phyloP scores from a whole-genome alignment of 2,113 vertebrate genomes.

The Jacana jacana region DNA sequence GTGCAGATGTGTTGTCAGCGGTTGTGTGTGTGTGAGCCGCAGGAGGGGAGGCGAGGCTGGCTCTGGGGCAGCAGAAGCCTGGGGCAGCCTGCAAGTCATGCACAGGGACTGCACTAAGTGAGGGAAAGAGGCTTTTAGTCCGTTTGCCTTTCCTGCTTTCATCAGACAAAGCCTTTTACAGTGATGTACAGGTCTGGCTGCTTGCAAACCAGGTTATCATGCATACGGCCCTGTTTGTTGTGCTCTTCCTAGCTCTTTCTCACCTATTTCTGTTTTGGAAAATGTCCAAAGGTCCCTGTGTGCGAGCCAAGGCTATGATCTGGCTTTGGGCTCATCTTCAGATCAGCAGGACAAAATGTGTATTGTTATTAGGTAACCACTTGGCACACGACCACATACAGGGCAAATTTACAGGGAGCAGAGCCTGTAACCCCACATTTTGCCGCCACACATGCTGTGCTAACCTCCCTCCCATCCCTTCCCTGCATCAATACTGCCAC shows the following conservation, averaged over 20 bases:
- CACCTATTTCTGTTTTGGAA: neutral
- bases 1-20: constrained; percentile 17
- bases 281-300: neutral
- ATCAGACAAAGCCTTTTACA: neutral
- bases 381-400: neutral
- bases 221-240: accelerated
- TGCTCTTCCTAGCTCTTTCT: neutral
- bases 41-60: neutral
- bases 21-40: neutral
- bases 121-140: neutral
- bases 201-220: neutral
- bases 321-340: neutral
- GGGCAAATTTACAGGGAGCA: neutral
- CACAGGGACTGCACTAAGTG: accelerated
- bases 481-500: accelerated
- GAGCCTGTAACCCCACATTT: neutral
- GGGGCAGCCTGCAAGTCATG: neutral
- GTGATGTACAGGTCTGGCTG: neutral
- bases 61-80: neutral
- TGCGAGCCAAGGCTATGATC: neutral
- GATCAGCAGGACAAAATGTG: neutral
- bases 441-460: neutral
- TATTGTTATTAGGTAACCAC: neutral
- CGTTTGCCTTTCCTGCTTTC: neutral
- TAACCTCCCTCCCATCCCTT: neutral